phyloP scores from a whole-genome alignment of 2,888 invertebrate genomes.

The Rhagonycha fulva region DNA sequence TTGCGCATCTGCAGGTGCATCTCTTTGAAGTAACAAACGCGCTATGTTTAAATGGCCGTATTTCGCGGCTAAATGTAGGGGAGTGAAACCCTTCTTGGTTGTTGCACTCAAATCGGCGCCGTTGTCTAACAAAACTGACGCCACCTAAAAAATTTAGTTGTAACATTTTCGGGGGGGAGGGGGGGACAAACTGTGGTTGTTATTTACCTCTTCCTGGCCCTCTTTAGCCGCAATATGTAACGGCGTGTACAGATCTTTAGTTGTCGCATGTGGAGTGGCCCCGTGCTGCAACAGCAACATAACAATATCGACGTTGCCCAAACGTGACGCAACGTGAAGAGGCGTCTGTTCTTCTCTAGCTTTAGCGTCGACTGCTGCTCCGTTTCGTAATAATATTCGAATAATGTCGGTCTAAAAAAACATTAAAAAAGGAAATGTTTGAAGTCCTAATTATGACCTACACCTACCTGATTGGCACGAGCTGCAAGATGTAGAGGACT shows the following conservation, averaged over 20 bases:
- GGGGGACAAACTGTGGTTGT: background rate
- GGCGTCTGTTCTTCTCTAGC: conserved; percentile 94
- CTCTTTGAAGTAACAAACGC: conserved; percentile 81
- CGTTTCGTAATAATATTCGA: conserved; percentile 90
- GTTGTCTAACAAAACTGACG: conserved; percentile 86
- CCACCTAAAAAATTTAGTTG: conserved; percentile 65
- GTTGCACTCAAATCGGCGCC: conserved; percentile 86
- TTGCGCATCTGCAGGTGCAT: conserved; percentile 81
- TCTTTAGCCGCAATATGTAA: conserved; percentile 97
- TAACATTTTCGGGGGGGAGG: background rate
- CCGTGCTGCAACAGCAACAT: conserved; percentile 93
- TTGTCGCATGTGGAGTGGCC: conserved; percentile 84
- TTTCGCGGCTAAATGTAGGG: conserved; percentile 95
- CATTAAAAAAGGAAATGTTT: background rate
- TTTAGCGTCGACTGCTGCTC: conserved; percentile 73
- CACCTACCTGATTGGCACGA: conserved; percentile 81
- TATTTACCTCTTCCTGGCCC: conserved; percentile 78
- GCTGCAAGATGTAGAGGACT: conserved; percentile 96
- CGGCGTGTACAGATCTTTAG: conserved; percentile 95
- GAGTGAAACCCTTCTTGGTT: conserved; percentile 97
- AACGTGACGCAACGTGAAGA: conserved; percentile 91
- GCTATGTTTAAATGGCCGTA: conserved; percentile 94
- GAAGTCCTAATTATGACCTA: no score
- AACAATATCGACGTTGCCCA: conserved; percentile 96
- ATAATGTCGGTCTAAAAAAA: conserved; percentile 81